Percentiles rank a stretch among this genome's conserved stretches.
These are phyloP conservation scores for Raja brachyura DNA, from an alignment of 2,113 vertebrate genomes.

Conservation along the genomic window DNA sequence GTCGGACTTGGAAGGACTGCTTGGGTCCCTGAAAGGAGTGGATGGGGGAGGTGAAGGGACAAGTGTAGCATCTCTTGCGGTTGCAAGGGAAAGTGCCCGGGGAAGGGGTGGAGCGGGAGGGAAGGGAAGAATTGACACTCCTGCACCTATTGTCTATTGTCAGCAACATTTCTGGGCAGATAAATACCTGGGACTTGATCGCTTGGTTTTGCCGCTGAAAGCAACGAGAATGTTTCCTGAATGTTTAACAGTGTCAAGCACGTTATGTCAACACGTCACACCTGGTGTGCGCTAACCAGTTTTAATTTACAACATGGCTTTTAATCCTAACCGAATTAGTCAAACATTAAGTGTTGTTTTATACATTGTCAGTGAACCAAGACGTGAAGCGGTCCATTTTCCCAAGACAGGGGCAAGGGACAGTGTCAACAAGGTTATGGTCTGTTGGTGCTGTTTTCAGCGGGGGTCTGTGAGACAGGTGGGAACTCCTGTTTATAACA, in stretches of 20 bases:
- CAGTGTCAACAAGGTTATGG: background rate
- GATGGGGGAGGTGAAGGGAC: no score
- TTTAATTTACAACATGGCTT: background rate
- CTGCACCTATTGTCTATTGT: no score
- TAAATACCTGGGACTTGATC: background rate
- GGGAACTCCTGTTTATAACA: no score
- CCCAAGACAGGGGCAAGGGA: background rate
- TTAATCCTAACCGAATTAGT: slow-evolving; percentile 29
- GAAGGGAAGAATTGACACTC: no score
- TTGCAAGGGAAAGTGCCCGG: no score
- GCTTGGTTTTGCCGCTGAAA: background rate
- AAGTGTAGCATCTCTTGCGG: no score
- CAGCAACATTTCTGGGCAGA: no score
- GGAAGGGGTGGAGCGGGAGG: no score
- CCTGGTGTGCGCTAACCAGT: background rate
- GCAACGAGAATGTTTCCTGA: background rate
- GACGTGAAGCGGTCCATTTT: slow-evolving; percentile 17
- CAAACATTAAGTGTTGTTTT: slow-evolving; percentile 36
- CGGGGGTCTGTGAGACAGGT: background rate
- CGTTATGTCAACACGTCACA: slow-evolving; percentile 15
- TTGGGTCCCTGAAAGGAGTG: no score
- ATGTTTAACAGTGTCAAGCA: background rate
- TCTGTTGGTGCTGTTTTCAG: slow-evolving; percentile 18
- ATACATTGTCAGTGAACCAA: slow-evolving; percentile 30
- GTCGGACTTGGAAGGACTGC: no score